Base-by-base conservation (phyloP, 30 jellyfish, hydroid and myxozoan genomes). In the Aurelia sp. region DNA sequence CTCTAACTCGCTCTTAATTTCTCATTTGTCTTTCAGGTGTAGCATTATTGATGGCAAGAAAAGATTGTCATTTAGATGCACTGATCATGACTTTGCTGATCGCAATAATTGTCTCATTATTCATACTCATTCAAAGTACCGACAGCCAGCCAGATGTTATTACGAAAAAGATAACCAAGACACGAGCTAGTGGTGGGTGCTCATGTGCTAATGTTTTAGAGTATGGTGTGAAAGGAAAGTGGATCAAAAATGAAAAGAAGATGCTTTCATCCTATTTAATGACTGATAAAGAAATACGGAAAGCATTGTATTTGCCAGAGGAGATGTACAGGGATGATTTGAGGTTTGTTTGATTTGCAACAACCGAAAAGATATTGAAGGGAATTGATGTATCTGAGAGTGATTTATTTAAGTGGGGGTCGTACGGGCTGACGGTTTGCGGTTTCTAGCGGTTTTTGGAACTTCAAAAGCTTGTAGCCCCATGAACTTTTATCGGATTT, bases 281-380 rank as follows among this genome's bases (percentile, higher is more conserved):
- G 16, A 68, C 76, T 51, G 91, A 81, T 47, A 5, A 8, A 33
- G 91, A 81, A 12, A 8, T 81, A 15, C 80, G 91, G 13, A 20
- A 68, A 58, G 57, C 53, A 11, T 51, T 81, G 27, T 24, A 15
- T 30, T 35, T 81, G 47, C 84, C 91, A 3, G 84, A 67, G 48
- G 33, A 68, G 55, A 4, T 67, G 75, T 64, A 81, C 59, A 68
- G 91, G 30, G 82, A 50, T 24, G 91, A 81, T 52, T 24, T 67
- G 15, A 79, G 91, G 91, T 81, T 67, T 17, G 90, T 13, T 52
- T 38, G 33, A 27, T 2, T 27, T 27, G 33, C 33, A 27, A 27
- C 33, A 1, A 27, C 33, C 1, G 33, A 27, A 27, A 27, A 27
- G 33, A 27, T 27, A 27, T 27, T 27, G 33, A 27, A 27, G 33